Conservation (phyloP, 2,888 invertebrate species). For the Rhagophthalmus giganteus region DNA sequence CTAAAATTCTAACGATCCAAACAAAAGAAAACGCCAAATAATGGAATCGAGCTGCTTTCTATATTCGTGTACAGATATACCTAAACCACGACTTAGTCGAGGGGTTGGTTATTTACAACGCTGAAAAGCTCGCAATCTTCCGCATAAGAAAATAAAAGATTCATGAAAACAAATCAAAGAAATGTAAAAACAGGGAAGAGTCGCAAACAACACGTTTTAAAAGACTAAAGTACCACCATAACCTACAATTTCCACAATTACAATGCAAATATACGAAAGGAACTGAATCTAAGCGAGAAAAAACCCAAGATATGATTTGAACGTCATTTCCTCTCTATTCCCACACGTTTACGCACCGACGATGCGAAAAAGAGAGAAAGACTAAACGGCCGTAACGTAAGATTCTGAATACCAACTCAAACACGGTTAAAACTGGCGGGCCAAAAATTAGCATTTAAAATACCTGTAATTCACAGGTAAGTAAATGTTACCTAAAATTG, state of each 20-base stretch:
- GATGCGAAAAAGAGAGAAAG: slow-evolving; percentile 4
- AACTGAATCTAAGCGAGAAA: slow-evolving; percentile 22
- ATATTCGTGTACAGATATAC: too few relatives aligned
- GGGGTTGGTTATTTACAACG: slow-evolving; percentile 6
- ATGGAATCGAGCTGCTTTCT: too few relatives aligned
- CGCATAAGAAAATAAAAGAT: slow-evolving; percentile 15
- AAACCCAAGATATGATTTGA: slow-evolving; percentile 2
- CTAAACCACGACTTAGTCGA: too few relatives aligned
- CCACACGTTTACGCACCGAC: background rate
- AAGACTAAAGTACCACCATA: slow-evolving; percentile 26
- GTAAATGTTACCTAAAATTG: slow-evolving; percentile 25
- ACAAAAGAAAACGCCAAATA: too few relatives aligned
- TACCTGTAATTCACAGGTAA: slow-evolving; percentile 34
- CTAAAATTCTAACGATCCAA: slow-evolving; percentile 14
- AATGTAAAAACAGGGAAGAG: slow-evolving; percentile 26
- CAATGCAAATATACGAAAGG: slow-evolving; percentile 26
- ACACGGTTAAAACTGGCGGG: slow-evolving; percentile 30
- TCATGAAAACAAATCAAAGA: slow-evolving; percentile 28
- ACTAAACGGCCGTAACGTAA: background rate
- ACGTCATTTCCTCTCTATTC: background rate
- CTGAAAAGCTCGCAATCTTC: background rate
- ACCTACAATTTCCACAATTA: slow-evolving; percentile 29
- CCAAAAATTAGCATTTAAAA: slow-evolving; percentile 31
- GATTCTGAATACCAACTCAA: slow-evolving; percentile 14
- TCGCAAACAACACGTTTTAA: slow-evolving; percentile 25